Base-by-base conservation (phyloP, 1,140 invertebrate genomes). In the Carposina sasakii region DNA sequence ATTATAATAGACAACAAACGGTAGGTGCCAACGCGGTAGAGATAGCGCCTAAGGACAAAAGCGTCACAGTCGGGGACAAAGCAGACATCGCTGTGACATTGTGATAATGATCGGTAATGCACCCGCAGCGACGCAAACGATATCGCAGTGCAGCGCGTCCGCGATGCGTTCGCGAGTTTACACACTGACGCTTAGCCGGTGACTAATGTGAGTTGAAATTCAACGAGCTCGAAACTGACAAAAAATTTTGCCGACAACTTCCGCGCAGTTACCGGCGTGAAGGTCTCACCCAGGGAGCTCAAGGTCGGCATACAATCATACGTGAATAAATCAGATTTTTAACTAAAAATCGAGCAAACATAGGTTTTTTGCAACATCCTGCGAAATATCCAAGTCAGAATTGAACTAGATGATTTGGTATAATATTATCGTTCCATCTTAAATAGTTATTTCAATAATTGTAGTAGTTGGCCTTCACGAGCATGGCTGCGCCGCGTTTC, bases 261-360 rank as follows among this genome's bases (percentile, higher is more conserved):
- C 79, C 79, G 79, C 79, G 77, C 79, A 66, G 79, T 83, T 81
- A 83, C 79, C 64, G 69, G 64, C 76, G 72, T 70, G 76, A 83
- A 83, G 79, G 79, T 83, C 75, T 83, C 68, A 62, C 66, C 71
- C 63, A 60, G 62, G 67, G 64, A 57, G 64, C 73, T 81, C 77
- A 83, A 83, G 79, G 79, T 83, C 76, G 72, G 74, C 66, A 75
- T 76, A 81, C 74, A 81, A 78, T 78, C 74, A 78, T 81, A 79
- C 70, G 60, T 76, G 73, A 70, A 75, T 78, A 76, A 76, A 76
- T 76, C 71, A 64, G 52, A 75, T 70, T 76, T 82, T 74, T 71
- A 68, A 59, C 33, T 69, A 51, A 57, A 76, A 78, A 74, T 74
- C 67, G 61, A 69, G 70, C 70, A 60, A 57, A 48, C 62, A 67